These are phyloP conservation scores for Xanthia togata DNA, from an alignment of 2,888 invertebrate species.

Conservation along the genomic window DNA sequence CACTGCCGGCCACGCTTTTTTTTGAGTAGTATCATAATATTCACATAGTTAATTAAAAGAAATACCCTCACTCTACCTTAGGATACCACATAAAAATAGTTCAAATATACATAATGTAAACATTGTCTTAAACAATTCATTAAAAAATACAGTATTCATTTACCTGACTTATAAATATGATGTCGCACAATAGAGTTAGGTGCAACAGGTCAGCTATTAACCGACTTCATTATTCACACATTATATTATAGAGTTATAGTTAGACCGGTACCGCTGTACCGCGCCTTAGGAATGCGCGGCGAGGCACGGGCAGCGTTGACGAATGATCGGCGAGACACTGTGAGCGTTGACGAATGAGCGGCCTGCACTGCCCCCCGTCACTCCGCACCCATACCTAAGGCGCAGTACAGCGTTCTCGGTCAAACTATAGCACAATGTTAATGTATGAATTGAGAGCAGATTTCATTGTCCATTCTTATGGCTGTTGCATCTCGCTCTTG, in stretches of 20 bases:
- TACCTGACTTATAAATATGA: constrained; percentile 28
- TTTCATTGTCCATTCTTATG: neutral
- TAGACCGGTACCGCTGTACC: neutral
- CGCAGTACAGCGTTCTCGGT: neutral
- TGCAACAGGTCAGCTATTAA: neutral
- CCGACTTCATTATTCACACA: neutral
- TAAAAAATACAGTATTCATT: constrained; percentile 39
- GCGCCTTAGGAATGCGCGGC: neutral
- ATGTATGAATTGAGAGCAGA: neutral
- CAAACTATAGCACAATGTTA: neutral
- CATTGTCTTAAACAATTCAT: constrained; percentile 15
- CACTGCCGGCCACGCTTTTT: constrained; percentile 24
- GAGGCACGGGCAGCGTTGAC: too few species aligned
- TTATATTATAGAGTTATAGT: neutral
- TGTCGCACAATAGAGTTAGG: neutral
- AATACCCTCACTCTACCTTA: constrained; percentile 16
- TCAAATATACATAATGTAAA: constrained; percentile 41
- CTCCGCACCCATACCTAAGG: too few species aligned
- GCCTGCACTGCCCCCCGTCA: too few species aligned
- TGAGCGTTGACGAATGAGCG: too few species aligned
- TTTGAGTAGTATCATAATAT: constrained; percentile 12
- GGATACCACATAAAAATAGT: constrained; percentile 24
- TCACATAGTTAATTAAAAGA: neutral
- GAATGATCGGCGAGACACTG: too few species aligned
- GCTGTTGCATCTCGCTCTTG: neutral